Conservation (phyloP, 2,888 invertebrate genomes). For the Tetropium fuscum region DNA sequence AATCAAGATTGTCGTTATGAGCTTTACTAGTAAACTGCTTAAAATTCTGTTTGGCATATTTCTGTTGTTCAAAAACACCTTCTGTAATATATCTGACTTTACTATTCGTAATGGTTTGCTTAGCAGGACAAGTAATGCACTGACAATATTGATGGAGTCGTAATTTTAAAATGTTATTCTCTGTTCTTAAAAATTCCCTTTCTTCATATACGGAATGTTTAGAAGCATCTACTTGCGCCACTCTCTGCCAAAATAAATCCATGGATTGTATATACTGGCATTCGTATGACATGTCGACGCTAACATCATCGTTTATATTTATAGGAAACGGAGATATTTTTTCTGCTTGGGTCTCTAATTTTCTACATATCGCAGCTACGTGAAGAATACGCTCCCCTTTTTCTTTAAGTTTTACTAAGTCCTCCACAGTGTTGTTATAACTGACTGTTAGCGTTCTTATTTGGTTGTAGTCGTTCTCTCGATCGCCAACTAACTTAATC, state of each 20-base stretch:
- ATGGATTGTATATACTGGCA: conserved; percentile 43
- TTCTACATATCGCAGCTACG: conserved; percentile 73
- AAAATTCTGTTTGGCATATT: conserved; percentile 38
- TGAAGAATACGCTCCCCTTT: conserved; percentile 73
- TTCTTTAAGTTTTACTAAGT: conserved; percentile 68
- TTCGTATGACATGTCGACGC: conserved; percentile 10
- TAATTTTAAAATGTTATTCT: conserved; percentile 54
- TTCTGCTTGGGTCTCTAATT: conserved; percentile 75
- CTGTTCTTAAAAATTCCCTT: conserved; percentile 53
- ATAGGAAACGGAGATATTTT: conserved; percentile 64
- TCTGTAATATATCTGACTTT: conserved; percentile 40
- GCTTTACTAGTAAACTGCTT: conserved; percentile 5
- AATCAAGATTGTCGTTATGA: not conserved
- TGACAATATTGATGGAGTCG: conserved; percentile 55
- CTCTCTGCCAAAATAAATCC: conserved; percentile 58
- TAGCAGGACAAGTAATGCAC: conserved; percentile 37
- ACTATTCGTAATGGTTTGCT: not conserved
- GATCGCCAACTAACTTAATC: conserved; percentile 67
- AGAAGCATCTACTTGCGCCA: conserved; percentile 55
- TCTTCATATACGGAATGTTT: conserved; percentile 59
- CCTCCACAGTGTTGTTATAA: conserved; percentile 71
- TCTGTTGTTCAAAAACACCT: conserved; percentile 35
- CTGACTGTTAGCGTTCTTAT: conserved; percentile 73
- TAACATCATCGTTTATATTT: not conserved
- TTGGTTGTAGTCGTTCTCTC: conserved; percentile 68